Percentiles rank a stretch among this genome's conserved stretches.
phyloP scores from a whole-genome alignment of 2,797 vertebrate species.

The Carduelis carduelis region DNA sequence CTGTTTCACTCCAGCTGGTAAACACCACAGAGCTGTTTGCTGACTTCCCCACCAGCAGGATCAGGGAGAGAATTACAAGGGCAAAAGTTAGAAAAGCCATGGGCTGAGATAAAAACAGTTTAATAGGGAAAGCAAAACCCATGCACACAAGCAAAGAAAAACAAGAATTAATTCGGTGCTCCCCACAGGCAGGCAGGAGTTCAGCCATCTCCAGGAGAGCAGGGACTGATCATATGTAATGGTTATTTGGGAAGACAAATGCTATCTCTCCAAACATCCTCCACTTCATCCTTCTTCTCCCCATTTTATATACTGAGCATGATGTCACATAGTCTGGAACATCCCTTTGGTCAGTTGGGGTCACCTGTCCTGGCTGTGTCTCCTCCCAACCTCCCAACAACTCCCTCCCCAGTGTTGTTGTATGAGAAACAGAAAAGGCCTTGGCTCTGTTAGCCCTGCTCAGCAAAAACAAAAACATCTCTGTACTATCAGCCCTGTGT shows the following conservation, averaged over 20 bases:
- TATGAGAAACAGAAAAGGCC: accelerated
- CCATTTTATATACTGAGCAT: neutral
- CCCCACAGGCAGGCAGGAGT: neutral
- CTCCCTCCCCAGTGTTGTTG: accelerated
- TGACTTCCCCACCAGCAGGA: neutral
- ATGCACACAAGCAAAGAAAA: neutral
- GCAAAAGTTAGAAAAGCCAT: neutral
- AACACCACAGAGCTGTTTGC: accelerated
- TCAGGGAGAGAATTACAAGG: neutral
- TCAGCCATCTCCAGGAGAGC: neutral
- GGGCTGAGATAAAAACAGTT: neutral
- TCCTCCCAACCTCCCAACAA: accelerated
- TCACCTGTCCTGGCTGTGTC: neutral
- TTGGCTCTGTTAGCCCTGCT: neutral
- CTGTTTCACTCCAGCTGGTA: neutral
- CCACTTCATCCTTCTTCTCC: neutral
- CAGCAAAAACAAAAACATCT: neutral
- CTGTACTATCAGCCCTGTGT: no score
- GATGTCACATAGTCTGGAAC: accelerated
- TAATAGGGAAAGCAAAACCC: neutral
- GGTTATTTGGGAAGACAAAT: neutral
- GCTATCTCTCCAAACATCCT: neutral
- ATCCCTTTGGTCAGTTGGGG: no score
- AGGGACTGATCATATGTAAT: no score
- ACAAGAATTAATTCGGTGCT: neutral